These are phyloP conservation scores for Ladona fulva DNA, from an alignment of 1,140 invertebrate species.

Conservation along the genomic window DNA sequence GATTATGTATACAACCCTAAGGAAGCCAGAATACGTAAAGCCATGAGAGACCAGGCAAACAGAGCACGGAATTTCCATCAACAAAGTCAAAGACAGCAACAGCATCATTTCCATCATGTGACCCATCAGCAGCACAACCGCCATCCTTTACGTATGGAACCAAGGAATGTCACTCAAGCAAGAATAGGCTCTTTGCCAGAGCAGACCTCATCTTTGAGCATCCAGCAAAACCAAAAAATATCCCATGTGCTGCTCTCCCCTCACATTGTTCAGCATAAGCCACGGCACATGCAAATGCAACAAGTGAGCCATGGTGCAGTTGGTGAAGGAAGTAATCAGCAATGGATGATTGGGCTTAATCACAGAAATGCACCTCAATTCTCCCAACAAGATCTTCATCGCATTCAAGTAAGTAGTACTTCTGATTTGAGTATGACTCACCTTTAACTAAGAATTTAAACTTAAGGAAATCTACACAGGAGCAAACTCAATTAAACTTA, in stretches of 20 bases:
- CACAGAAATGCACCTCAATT: neutral
- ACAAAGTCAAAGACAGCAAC: neutral
- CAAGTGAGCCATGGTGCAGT: neutral
- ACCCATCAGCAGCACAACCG: neutral
- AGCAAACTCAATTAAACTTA: too few species aligned
- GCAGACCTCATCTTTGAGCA: neutral
- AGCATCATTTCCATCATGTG: neutral
- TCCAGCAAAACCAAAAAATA: neutral
- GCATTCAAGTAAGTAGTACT: neutral
- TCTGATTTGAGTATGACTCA: too few species aligned
- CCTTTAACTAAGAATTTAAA: too few species aligned
- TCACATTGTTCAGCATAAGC: neutral
- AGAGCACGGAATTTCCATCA: neutral
- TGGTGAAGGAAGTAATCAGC: neutral
- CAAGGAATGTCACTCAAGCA: neutral
- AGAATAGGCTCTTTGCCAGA: neutral
- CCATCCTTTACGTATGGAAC: neutral
- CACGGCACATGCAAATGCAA: neutral
- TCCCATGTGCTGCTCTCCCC: neutral
- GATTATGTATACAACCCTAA: constrained; percentile 58
- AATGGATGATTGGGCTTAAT: neutral
- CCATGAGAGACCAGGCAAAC: constrained; percentile 42
- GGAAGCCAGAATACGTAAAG: constrained; percentile 50
- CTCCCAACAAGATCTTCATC: neutral
- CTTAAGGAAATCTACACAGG: too few species aligned